A percentile compares a stretch with the other conserved stretches of the same genome.
phyloP scores from a whole-genome alignment of 2,113 vertebrate species.

The Bujurquina vittata region DNA sequence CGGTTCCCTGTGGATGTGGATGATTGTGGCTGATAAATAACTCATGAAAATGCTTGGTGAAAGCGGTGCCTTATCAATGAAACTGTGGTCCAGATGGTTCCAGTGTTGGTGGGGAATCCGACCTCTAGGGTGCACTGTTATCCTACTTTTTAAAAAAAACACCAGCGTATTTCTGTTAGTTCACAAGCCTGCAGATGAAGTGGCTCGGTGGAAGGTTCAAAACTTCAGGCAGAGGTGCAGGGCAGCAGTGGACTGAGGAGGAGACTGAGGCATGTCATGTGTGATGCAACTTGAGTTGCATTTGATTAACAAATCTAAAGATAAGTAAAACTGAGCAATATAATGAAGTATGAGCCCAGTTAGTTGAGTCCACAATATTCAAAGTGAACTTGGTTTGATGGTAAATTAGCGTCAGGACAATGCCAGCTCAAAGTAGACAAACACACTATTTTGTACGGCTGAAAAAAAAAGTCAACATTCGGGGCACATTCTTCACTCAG shows the following conservation, averaged over 20 bases:
- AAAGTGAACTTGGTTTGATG: not conserved
- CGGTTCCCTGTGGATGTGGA: not conserved
- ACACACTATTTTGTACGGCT: not conserved
- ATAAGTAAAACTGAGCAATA: not conserved
- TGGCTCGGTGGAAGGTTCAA: not conserved
- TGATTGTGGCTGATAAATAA: not conserved
- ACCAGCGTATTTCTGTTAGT: not conserved
- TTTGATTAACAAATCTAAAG: not conserved
- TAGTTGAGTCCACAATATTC: not conserved
- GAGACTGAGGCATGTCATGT: not conserved
- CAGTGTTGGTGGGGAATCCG: not conserved
- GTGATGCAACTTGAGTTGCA: not conserved
- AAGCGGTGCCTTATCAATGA: not conserved
- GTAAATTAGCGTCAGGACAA: not conserved
- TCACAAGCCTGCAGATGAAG: not conserved
- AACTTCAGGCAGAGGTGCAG: not conserved
- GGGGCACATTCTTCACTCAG: not conserved
- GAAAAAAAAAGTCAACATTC: not conserved
- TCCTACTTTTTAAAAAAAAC: not conserved
- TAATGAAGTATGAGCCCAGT: not conserved
- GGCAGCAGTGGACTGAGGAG: not conserved
- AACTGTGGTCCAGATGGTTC: not conserved
- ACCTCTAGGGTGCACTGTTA: conserved; percentile 47
- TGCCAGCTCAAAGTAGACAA: not conserved
- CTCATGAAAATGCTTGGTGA: not conserved